Base-by-base conservation (phyloP, 1,140 invertebrate species). In the Philaenus spumarius region DNA sequence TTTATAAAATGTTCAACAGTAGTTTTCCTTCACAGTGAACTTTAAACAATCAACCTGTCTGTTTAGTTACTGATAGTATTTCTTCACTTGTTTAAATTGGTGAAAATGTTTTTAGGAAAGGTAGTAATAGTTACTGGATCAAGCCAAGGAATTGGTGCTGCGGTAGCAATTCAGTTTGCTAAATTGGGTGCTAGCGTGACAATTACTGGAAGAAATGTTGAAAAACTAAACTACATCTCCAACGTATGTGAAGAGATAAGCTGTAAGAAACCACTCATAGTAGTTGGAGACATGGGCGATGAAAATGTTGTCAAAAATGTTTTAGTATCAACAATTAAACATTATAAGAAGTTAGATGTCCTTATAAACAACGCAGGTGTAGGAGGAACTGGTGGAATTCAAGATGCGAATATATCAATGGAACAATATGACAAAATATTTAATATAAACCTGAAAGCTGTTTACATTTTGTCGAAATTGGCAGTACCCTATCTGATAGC, bases 281-380 rank as follows among this genome's bases (percentile, higher is more conserved):
- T 83, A 17, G 71, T 75, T 23, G 86, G 80, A n/a, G 90, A 93
- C 68, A 68, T 94, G 56, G 84, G 80, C 5, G 84, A 84, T 60
- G 88, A 92, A 68, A 71, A 68, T 15, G 89, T 92, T 66, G 82
- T 83, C 1, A 77, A 87, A 66, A 80, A 78, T 2, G 84, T 93
- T 35, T 67, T 93, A 0, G 77, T 87, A 2, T 78, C 77, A 2
- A 88, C 87, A 0, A 73, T 91, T 12, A 73, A 82, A 55, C 78
- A 84, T 59, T 89, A 80, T 69, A 84, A 85, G 2, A 79, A 81
- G 67, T 69, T 92, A 3, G 87, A 92, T 73, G 80, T 91, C 30
- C 72, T 93, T 30, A 77, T 96, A 0, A 97, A 96, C 72, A 91
- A 88, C 78, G 93, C 93, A 37, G 93, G 93, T 3, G 84, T 91